These are phyloP conservation scores for Agrypnus murinus DNA, from an alignment of 2,888 invertebrate species.

Conservation along the genomic window DNA sequence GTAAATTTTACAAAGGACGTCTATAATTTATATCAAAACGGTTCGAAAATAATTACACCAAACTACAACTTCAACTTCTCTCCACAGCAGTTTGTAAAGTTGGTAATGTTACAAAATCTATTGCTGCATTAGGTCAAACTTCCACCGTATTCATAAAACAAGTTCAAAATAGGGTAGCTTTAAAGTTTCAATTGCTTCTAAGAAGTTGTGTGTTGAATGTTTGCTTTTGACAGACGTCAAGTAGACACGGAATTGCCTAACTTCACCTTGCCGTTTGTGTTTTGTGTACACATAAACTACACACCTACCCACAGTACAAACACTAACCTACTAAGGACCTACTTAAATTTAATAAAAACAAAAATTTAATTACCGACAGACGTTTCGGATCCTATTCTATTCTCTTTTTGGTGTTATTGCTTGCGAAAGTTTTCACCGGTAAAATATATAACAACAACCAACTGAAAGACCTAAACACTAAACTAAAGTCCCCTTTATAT, in stretches of 20 bases:
- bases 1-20: no score
- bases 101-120: conserved; percentile 13
- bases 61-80: no score
- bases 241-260: conserved; percentile 31
- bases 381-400: neutral
- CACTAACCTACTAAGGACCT: neutral
- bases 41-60: no score
- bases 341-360: neutral
- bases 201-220: conserved; percentile 16
- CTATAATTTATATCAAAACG: no score
- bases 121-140: conserved; percentile 22
- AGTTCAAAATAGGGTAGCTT: conserved; percentile 29
- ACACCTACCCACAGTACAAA: neutral
- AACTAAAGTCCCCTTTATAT: conserved; percentile 15
- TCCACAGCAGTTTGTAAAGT: conserved; percentile 18
- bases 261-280: neutral
- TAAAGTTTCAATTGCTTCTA: conserved; percentile 29
- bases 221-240: conserved; percentile 28
- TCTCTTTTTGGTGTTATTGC: no score
- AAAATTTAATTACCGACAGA: conserved; percentile 15
- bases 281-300: conserved; percentile 3
- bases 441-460: conserved; percentile 4
- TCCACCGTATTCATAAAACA: conserved; percentile 27
- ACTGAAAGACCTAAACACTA: neutral
- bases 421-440: neutral